Conservation (phyloP, 2,797 vertebrate species). For the Pangasius mekongensis region DNA sequence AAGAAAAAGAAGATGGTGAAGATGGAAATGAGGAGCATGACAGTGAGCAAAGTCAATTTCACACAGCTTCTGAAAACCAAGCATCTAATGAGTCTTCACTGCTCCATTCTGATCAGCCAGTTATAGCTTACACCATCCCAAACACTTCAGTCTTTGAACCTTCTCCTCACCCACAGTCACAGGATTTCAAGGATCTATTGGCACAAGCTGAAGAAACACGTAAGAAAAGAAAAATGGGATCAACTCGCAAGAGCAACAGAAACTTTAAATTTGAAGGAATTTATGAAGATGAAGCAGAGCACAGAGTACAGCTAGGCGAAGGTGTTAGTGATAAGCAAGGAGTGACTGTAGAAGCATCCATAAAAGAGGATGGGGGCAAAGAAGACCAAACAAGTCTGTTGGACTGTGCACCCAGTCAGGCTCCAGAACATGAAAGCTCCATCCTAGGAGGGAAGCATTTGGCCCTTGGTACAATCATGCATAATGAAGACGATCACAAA, state of each 20-base stretch:
- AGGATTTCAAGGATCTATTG: constrained; percentile 7
- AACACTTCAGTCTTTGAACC: constrained; percentile 17
- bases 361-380: constrained; percentile 35
- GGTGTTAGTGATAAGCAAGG: constrained; percentile 16
- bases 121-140: constrained; percentile 7
- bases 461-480: background rate
- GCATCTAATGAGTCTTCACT: background rate
- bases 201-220: constrained; percentile 21
- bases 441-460: background rate
- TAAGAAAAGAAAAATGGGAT: constrained; percentile 72
- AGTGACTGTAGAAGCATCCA: constrained; percentile 26
- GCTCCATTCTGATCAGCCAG: constrained; percentile 22
- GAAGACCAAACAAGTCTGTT: background rate
- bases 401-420: constrained; percentile 5
- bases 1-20: constrained; percentile 48
- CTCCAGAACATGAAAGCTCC: constrained; percentile 2
- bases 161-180: constrained; percentile 1
- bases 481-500: background rate
- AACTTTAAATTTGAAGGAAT: constrained; percentile 34
- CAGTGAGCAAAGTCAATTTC: constrained; percentile 22
- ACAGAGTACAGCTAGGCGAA: constrained; percentile 31
- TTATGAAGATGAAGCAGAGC: constrained; percentile 14
- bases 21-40: constrained; percentile 34
- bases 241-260: constrained; percentile 61
- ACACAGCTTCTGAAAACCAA: constrained; percentile 24